These are phyloP conservation scores for Drosophila mauritiana DNA, from an alignment of 1,140 invertebrate species.

Conservation along the genomic window DNA sequence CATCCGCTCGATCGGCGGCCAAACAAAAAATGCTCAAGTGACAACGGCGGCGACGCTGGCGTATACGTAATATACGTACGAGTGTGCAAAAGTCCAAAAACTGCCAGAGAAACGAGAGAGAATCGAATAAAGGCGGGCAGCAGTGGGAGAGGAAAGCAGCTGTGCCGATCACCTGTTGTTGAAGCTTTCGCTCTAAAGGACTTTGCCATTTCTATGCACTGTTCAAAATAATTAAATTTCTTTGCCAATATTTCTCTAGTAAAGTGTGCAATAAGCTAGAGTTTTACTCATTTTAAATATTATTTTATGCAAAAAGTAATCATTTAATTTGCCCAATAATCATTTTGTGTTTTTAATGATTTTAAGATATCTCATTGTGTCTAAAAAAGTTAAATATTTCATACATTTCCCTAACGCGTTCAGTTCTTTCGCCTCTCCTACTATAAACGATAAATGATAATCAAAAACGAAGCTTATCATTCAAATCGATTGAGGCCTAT, in stretches of 20 bases:
- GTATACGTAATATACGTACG: constrained; percentile 71
- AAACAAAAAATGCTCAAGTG: constrained; percentile 68
- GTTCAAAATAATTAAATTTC: neutral
- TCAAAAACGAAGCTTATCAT: constrained; percentile 50
- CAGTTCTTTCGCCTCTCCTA: constrained; percentile 9
- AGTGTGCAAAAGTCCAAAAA: constrained; percentile 66
- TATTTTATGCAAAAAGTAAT: no score
- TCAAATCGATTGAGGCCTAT: constrained; percentile 34
- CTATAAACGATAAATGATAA: constrained; percentile 26
- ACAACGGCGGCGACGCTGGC: constrained; percentile 45
- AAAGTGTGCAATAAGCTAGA: no score
- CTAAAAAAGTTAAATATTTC: neutral
- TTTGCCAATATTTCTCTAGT: neutral
- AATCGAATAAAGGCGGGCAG: constrained; percentile 16
- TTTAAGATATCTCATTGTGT: no score
- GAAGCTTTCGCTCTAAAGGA: constrained; percentile 45
- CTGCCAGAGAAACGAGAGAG: constrained; percentile 28
- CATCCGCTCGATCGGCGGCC: constrained; percentile 45
- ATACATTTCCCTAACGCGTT: neutral
- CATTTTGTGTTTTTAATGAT: no score
- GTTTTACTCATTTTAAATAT: no score
- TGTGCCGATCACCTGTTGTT: constrained; percentile 60
- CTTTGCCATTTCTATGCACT: neutral
- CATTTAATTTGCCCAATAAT: no score
- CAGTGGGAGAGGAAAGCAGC: constrained; percentile 32